Conservation (phyloP, 2,113 vertebrate genomes). For the Melanostigma gelatinosum region DNA sequence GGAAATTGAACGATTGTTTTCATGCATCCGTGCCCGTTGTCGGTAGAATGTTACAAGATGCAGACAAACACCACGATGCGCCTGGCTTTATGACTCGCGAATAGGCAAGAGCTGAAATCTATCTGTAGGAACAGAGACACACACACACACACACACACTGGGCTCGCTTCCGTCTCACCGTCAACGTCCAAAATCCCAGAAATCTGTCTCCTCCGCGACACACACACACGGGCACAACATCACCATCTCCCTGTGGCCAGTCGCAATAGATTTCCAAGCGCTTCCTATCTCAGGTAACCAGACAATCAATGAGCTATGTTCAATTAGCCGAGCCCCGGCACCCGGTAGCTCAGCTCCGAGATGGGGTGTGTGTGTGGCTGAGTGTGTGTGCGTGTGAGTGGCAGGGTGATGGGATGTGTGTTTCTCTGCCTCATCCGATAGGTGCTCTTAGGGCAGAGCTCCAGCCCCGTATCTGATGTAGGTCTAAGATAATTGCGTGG, state of each 20-base stretch:
- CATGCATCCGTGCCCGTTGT: neutral
- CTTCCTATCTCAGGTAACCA: conserved; percentile 74
- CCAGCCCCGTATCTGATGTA: conserved; percentile 43
- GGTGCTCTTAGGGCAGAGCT: conserved; percentile 47
- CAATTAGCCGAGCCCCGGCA: conserved; percentile 66
- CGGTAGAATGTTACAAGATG: neutral
- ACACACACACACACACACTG: neutral
- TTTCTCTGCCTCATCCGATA: conserved; percentile 50
- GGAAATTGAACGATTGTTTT: neutral
- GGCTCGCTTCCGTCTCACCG: conserved; percentile 2
- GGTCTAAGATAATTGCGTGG: conserved; percentile 41
- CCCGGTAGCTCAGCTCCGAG: conserved; percentile 30
- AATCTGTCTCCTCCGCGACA: conserved; percentile 16
- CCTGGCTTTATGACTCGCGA: conserved; percentile 4
- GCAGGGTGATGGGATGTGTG: conserved; percentile 23
- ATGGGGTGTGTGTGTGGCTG: conserved; percentile 16
- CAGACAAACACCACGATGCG: neutral
- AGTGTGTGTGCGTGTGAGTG: conserved; percentile 25
- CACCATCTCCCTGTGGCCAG: conserved; percentile 41
- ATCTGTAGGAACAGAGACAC: neutral
- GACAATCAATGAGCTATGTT: conserved; percentile 74
- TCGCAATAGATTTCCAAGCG: conserved; percentile 64
- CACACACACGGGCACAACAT: conserved; percentile 14
- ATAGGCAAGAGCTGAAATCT: conserved; percentile 14
- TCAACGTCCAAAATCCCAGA: conserved; percentile 27